phyloP scores from a whole-genome alignment of 2,888 invertebrate species.

The Drosophila melanosoma region DNA sequence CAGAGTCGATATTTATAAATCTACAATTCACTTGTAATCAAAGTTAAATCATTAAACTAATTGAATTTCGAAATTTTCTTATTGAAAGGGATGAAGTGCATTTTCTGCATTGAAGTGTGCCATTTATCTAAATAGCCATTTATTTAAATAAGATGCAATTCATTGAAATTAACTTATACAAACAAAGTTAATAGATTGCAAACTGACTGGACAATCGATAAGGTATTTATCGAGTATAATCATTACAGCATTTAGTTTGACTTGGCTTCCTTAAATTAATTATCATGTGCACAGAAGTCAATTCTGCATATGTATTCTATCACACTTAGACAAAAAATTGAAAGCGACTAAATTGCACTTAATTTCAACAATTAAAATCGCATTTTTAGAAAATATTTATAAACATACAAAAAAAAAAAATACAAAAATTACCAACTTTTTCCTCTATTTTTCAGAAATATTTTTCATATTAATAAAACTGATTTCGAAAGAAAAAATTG shows the following conservation, averaged over 20 bases:
- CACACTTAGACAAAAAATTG: background rate
- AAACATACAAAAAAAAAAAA: no score
- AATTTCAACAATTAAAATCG: background rate
- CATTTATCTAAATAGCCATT: slow-evolving; percentile 6
- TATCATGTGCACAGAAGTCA: background rate
- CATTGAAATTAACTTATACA: slow-evolving; percentile 14
- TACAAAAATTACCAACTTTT: background rate
- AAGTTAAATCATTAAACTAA: background rate
- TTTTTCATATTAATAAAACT: background rate
- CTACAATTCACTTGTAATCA: background rate
- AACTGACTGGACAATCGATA: background rate
- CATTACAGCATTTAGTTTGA: slow-evolving; percentile 11
- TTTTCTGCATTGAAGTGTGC: slow-evolving; percentile 3
- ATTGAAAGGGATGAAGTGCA: background rate
- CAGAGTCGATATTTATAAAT: background rate
- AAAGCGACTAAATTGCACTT: no score
- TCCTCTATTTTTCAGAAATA: background rate
- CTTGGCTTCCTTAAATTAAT: slow-evolving; percentile 5
- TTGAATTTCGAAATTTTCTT: background rate
- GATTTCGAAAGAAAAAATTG: background rate
- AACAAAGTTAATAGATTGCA: slow-evolving; percentile 19
- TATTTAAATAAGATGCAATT: slow-evolving; percentile 15
- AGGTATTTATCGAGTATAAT: slow-evolving; percentile 29
- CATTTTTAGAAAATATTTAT: no score
- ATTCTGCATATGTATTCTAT: background rate